These are phyloP conservation scores for Danio aesculapii DNA, from an alignment of 2,797 vertebrate genomes.

Conservation along the genomic window DNA sequence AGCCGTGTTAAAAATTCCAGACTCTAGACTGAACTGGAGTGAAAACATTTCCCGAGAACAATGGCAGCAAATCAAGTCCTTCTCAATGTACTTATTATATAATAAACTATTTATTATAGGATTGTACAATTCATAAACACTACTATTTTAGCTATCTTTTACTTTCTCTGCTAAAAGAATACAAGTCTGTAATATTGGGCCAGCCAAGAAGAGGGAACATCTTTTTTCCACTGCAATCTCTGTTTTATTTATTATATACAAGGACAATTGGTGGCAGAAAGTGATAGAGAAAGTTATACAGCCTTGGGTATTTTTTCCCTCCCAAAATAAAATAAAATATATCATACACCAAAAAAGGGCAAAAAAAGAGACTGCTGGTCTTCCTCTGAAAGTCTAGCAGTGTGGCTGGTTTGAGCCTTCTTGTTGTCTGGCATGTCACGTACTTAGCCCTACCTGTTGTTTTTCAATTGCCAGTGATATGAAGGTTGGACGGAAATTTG, in stretches of 20 bases:
- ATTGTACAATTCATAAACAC: slow-evolving; percentile 9
- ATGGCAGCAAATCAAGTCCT: slow-evolving; percentile 23
- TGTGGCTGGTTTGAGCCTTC: neutral
- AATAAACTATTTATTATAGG: neutral
- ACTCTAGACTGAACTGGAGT: slow-evolving; percentile 31
- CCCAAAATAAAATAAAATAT: neutral
- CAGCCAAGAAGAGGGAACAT: neutral
- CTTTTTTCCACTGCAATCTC: neutral
- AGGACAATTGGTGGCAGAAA: neutral
- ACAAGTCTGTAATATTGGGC: neutral
- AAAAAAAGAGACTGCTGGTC: neutral
- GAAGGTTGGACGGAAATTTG: slow-evolving; percentile 29
- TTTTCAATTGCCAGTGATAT: slow-evolving; percentile 23
- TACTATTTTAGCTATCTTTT: neutral
- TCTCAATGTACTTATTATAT: neutral
- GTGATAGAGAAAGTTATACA: slow-evolving; percentile 23
- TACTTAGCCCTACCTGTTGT: slow-evolving; percentile 9
- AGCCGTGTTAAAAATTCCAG: slow-evolving; percentile 35
- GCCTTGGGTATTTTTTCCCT: neutral
- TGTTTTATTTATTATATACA: slow-evolving; percentile 17
- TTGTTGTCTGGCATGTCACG: slow-evolving; percentile 14
- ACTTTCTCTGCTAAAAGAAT: neutral
- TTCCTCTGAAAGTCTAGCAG: neutral
- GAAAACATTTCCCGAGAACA: slow-evolving; percentile 5
- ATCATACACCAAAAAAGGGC: neutral